Evolutionary conservation across 1,140 invertebrate genomes (phyloP), one percentile per base, ranked within the genome.

Genomic region (Gryllus bimaculatus): DNA sequence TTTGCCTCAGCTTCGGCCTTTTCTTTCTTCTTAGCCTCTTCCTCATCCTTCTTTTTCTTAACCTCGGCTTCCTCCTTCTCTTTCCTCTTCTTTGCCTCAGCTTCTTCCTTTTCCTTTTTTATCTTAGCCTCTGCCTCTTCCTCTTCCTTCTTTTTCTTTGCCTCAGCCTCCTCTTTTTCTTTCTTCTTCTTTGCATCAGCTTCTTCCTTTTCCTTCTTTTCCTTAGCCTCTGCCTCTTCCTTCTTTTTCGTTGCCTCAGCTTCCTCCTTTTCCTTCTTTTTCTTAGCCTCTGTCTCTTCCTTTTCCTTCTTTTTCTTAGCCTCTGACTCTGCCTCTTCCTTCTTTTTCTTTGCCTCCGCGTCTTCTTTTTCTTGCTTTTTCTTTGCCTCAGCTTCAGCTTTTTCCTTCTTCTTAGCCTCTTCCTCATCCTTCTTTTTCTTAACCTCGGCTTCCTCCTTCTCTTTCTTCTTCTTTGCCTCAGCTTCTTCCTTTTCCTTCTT

Each of bases 61-160:
- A 20, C 82, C 75, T 74, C 77, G 83, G 74, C 86, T 83, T 66
- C 54, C 18, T 66, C 54, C 54, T 66, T 66, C 7, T 66, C 18
- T 66, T 66, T 66, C 54, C 7, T 66, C 54, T 66, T 66, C 54
- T 66, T 66, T 66, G 54, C 54, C 2, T 66, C 54, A 10, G 18
- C 10, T 66, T 66, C 54, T 7, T 66, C 54, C 85, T 20, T 81
- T 82, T 76, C 82, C 81, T 54, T 82, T 82, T 47, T 82, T 83
- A 78, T 84, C 81, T 74, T 82, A 81, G 78, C 84, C 83, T 79
- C 83, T 83, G 77, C 84, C 77, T 84, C 82, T 80, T 83, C 82
- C 8, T 84, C 83, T 84, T 74, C 77, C 48, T 76, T 18, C 54
- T 82, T 81, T 12, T 74, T 77, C 78, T 82, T 80, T 66, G 80